Evolutionary conservation across 2,888 invertebrate genomes (phyloP).

Genomic region (Oscheius sp.): DNA sequence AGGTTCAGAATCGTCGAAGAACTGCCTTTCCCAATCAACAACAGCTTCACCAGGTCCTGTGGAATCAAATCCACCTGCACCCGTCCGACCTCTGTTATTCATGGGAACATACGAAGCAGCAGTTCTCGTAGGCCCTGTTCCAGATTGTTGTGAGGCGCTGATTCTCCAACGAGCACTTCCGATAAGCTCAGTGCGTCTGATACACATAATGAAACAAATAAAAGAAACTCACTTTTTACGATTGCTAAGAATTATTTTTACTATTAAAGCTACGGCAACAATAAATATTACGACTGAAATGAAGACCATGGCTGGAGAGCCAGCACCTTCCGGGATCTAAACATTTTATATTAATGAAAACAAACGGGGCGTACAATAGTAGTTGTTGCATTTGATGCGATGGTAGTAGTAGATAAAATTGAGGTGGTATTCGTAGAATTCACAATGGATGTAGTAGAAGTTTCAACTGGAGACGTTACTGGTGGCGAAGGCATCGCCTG

Average conservation of each 20-base stretch:
- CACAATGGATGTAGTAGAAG: neutral
- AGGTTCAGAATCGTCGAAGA: constrained; percentile 65
- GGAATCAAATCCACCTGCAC: constrained; percentile 48
- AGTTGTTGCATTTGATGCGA: neutral
- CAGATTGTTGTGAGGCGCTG: constrained; percentile 49
- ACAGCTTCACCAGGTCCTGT: constrained; percentile 50
- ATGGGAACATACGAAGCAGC: constrained; percentile 38
- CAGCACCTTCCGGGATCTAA: too few species aligned
- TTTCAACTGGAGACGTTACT: neutral
- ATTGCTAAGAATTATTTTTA: constrained; percentile 59
- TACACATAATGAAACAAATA: neutral
- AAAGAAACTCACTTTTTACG: constrained; percentile 52
- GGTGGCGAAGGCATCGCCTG: neutral
- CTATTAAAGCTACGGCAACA: constrained; percentile 57
- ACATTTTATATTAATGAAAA: neutral
- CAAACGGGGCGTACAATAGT: neutral
- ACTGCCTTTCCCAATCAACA: constrained; percentile 69
- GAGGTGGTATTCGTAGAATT: neutral
- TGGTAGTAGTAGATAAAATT: neutral
- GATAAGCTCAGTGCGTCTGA: constrained; percentile 48
- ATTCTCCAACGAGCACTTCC: constrained; percentile 57
- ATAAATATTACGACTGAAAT: constrained; percentile 59
- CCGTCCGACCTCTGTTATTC: constrained; percentile 16
- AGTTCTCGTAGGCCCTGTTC: constrained; percentile 24
- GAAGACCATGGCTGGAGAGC: constrained; percentile 47